phyloP scores from a whole-genome alignment of 1,140 invertebrate species.

The Geopemphigus sp. region DNA sequence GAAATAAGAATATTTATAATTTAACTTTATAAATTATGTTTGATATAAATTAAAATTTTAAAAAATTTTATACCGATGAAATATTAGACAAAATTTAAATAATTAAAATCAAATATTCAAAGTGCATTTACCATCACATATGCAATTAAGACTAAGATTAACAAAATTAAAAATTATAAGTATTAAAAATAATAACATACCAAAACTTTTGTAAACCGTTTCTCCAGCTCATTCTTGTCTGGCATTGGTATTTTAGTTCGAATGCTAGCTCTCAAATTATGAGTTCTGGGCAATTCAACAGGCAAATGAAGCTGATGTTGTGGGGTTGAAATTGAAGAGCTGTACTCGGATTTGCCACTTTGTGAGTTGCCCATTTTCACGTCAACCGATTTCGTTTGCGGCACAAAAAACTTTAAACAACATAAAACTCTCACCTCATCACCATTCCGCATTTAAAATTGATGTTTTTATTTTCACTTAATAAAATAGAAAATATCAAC shows the following conservation, averaged over 20 bases:
- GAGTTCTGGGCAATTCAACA: constrained; percentile 53
- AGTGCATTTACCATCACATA: no score
- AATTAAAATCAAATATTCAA: no score
- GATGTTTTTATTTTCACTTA: not conserved
- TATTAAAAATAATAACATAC: constrained; percentile 63
- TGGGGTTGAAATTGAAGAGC: constrained; percentile 47
- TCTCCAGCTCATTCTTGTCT: constrained; percentile 84
- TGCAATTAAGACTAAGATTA: no score
- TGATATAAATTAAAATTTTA: no score
- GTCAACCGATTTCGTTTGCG: constrained; percentile 30
- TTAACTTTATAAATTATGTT: no score
- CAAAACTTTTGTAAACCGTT: constrained; percentile 90
- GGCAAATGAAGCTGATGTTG: constrained; percentile 48
- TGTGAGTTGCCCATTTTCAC: constrained; percentile 52
- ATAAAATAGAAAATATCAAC: constrained; percentile 7
- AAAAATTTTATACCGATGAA: no score
- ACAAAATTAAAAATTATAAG: no score
- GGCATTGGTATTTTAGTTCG: constrained; percentile 74
- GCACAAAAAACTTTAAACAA: constrained; percentile 49
- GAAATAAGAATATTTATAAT: no score
- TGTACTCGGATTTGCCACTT: constrained; percentile 51
- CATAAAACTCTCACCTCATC: constrained; percentile 50
- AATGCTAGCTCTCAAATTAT: constrained; percentile 65
- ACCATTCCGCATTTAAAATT: constrained; percentile 51
- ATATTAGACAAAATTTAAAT: no score